Evolutionary conservation across 2,888 invertebrate species (phyloP), one percentile per base, ranked within the genome.

Genomic region (Argynnis bischoffii): DNA sequence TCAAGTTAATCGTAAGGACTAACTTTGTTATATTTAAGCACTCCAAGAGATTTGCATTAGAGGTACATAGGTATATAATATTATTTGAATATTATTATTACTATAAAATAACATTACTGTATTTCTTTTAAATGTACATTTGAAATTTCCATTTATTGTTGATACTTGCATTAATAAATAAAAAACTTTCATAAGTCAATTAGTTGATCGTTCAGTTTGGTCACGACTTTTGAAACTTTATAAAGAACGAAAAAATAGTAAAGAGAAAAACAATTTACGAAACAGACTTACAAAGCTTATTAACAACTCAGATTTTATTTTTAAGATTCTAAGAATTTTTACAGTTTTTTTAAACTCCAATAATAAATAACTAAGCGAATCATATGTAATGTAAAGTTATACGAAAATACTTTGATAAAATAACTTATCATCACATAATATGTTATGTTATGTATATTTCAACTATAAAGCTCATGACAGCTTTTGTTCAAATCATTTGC

Each of bases 261-360:
- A 26, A 53, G 54, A 79, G 79, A 76, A 77, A 65, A 48, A 59
- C 31, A 51, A 48, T 54, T 63, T 68, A 55, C 48, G 35, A 61
- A 66, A 54, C 57, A 59, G 57, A 26, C n/a, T 59, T 59, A 47
- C 57, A 59, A 59, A 59, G 47, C n/a, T 26, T 59, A 21, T 59
- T 59, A 47, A 47, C 57, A 48, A 48, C 11, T 48, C n/a, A 59
- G 47, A 15, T 59, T 41, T 48, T 21, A 47, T 59, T 59, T 48
- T 59, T 26, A 14, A 46, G 14, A 48, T 4, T 15, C 18, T 8
- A 57, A 47, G 57, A 15, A 21, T 57, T 21, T 21, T 57, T 26
- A 26, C 26, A 4, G 26, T 5, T 26, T 26, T 5, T 26, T 26
- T 26, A 26, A 26, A 26, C 5, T 26, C 4, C 26, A 3, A 26